A percentile compares a stretch with the other conserved stretches of the same genome.
Conservation (phyloP, 2,888 invertebrate genomes). For the Erpobdella octoculata region DNA sequence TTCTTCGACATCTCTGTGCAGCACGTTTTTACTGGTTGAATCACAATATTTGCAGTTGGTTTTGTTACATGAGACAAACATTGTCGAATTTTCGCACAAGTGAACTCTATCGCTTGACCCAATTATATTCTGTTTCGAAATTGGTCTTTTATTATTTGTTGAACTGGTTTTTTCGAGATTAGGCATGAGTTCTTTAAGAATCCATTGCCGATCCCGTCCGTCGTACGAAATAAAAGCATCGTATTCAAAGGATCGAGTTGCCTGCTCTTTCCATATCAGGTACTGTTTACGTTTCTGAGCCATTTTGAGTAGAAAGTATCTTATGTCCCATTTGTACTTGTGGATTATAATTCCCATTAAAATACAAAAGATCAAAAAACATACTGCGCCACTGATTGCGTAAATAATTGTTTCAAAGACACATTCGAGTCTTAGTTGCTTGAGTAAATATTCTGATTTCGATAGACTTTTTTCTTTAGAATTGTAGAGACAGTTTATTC, state of each 20-base stretch:
- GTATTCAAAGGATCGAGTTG: neutral
- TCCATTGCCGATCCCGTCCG: conserved; percentile 4
- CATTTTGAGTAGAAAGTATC: neutral
- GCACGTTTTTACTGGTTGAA: no score
- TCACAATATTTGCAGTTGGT: neutral
- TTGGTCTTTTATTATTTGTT: neutral
- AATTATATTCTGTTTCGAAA: neutral
- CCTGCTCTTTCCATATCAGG: neutral
- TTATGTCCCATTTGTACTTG: conserved; percentile 22
- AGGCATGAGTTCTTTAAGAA: neutral
- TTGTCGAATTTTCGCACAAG: no score
- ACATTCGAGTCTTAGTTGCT: no score
- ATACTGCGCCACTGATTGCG: neutral
- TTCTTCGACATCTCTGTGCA: neutral
- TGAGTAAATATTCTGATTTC: no score
- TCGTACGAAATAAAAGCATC: conserved; percentile 25
- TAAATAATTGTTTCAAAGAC: no score
- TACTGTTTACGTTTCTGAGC: neutral
- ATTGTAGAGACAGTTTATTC: neutral
- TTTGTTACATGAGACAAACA: no score
- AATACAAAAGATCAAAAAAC: neutral
- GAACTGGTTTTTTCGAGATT: conserved; percentile 14
- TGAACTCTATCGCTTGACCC: no score
- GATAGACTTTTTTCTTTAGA: no score
- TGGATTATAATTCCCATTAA: neutral